Base-by-base conservation (phyloP, 2,113 vertebrate species). In the Brachirus orientalis region DNA sequence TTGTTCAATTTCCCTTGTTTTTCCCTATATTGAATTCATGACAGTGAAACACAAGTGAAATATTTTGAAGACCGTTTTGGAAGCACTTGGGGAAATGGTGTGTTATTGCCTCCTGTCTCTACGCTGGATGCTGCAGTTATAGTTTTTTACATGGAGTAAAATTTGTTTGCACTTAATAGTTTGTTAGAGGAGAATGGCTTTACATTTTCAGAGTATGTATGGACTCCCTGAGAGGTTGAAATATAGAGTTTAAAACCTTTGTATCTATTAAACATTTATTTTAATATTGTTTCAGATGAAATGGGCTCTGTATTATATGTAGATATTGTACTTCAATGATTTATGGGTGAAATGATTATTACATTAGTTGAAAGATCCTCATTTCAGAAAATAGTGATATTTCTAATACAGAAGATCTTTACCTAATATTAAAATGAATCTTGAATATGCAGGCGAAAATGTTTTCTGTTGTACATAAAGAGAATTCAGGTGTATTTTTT, bases 121-220 rank as follows among this genome's bases (percentile, higher is more conserved):
- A 94, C 86, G 93, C 92, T 94, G 87, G 91, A 94, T 91, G 93
- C 94, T 95, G 94, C 93, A 93, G 91, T 94, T 89, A 76, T 85
- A 91, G 88, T 86, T 89, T 81, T 88, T 83, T 84, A 83, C 82
- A 87, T 90, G 80, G 63, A 67, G 72, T 76, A 78, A 86, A 77
- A 86, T 78, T 93, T 90, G 89, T 95, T 95, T 96, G 95, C 95
- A 96, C 95, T 96, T 95, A 94, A 93, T 91, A 94, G 93, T 90
- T 91, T 89, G 90, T 92, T 94, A 92, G 83, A 92, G 88, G 91
- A 93, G 81, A 93, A 92, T 92, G 89, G 92, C 93, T 94, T 94
- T 94, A 88, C 90, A 75, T 86, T 83, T 89, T 88, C 84, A 79
- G 80, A 92, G 91, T 93, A 86, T 89, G 70, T 88, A 78, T 87